Conservation (phyloP, 1,140 invertebrate genomes). For the Bombus waltoni region DNA sequence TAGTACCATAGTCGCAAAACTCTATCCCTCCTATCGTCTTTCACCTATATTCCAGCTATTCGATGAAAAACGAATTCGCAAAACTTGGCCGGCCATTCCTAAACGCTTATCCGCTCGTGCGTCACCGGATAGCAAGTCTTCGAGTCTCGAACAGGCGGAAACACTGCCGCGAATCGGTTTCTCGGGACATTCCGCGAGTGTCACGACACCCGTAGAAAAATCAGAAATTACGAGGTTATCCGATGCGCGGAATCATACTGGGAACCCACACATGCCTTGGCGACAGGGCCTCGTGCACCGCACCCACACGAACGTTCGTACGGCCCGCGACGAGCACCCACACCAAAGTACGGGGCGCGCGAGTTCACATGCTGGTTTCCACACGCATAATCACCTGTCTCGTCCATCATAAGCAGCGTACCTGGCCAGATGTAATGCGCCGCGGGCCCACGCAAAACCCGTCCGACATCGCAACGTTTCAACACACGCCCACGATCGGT, state of each 20-base stretch:
- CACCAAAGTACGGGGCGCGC: not conserved
- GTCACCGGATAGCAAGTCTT: not conserved
- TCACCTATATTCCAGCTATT: not conserved
- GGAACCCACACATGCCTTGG: not conserved
- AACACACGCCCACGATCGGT: conserved; percentile 80
- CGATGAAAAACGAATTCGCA: not conserved
- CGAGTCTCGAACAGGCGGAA: not conserved
- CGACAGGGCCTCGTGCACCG: not conserved
- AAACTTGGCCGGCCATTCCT: not conserved
- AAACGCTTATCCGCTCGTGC: not conserved
- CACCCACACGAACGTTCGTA: conserved; percentile 16
- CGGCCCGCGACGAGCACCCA: conserved; percentile 21
- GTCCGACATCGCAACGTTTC: conserved; percentile 80
- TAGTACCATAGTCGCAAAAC: too few species aligned
- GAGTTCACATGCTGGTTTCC: conserved; percentile 76
- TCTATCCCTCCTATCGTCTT: too few species aligned
- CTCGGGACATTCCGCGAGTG: conserved; percentile 1
- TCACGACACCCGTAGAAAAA: conserved; percentile 11
- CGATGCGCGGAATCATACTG: conserved; percentile 1
- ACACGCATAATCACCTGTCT: conserved; percentile 82
- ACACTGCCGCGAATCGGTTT: not conserved
- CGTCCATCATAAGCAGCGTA: conserved; percentile 79
- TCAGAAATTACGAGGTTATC: conserved; percentile 47
- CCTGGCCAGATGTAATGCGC: conserved; percentile 78
- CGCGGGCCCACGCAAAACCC: conserved; percentile 79